Base-by-base conservation (phyloP, 2,113 vertebrate genomes). In the Melanostigma gelatinosum region DNA sequence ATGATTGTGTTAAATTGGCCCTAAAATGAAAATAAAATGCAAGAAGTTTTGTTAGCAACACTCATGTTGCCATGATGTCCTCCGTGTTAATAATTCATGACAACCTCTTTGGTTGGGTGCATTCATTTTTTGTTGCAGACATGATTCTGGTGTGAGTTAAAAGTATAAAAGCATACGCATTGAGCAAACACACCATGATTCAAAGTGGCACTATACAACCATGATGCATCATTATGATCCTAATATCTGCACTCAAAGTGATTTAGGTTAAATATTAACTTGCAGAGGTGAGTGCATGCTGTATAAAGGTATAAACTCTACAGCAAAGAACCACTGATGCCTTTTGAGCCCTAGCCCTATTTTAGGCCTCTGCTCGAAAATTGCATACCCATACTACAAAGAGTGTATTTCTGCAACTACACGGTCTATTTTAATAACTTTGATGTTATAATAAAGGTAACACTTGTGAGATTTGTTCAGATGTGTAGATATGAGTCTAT, bases 241-340 rank as follows among this genome's bases (percentile, higher is more conserved):
- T 32, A 65, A 55, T 22, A 38, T 64, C n/a, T 42, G 50, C 69
- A 34, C 73, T 69, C 70, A 73, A 70, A 66, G 74, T 60, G 24
- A 71, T 87, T 70, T 57, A 55, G 27, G 83, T 86, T 77, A 90
- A 88, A 82, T n/a, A 86, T 86, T 88, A 90, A 81, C 83, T 71
- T 1, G 1, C 0, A 13, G 3, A 64, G 34, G 36, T 57, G 34
- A 79, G 57, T 22, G 6, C 22, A 52, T 6, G 24, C 24, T 24
- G 24, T 29, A 34, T 67, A 57, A 63, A 50, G 64, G n/a, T 79
- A 7, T 55, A 66, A 71, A 48, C 11, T 36, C 63, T n/a, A 72
- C 20, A 44, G 15, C 48, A 46, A 52, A 57, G 13, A 73, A 52
- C 52, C 29, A 70, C 24, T 61, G 54, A 69, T 16, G 60, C 13